Percentiles rank a stretch among this genome's conserved stretches.
These are phyloP conservation scores for Chironomus tentans DNA, from an alignment of 2,888 invertebrate genomes.

Conservation along the genomic window DNA sequence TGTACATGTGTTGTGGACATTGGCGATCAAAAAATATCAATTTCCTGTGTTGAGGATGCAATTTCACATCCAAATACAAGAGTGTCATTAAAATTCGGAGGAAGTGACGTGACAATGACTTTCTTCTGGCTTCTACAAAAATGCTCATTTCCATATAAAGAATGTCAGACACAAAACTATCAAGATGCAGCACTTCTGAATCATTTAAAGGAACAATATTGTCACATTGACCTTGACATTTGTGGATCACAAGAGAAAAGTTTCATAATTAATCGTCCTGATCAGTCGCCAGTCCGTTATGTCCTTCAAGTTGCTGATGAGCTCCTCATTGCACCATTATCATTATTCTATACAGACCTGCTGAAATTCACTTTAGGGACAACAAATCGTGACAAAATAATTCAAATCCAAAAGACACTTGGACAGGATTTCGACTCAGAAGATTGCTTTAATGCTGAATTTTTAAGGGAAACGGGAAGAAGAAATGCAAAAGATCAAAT, in stretches of 20 bases:
- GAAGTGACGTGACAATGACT: slow-evolving; percentile 83
- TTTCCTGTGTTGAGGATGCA: slow-evolving; percentile 94
- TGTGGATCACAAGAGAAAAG: slow-evolving; percentile 80
- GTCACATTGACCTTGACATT: slow-evolving; percentile 82
- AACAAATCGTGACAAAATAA: slow-evolving; percentile 60
- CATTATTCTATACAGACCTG: slow-evolving; percentile 80
- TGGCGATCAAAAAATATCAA: slow-evolving; percentile 90
- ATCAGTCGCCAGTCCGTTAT: slow-evolving; percentile 57
- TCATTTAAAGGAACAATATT: slow-evolving; percentile 79
- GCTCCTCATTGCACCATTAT: slow-evolving; percentile 81
- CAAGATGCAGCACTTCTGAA: slow-evolving; percentile 71
- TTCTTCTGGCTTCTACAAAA: slow-evolving; percentile 82
- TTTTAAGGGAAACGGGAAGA: slow-evolving; percentile 77
- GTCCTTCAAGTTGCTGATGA: slow-evolving; percentile 71
- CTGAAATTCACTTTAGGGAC: slow-evolving; percentile 51
- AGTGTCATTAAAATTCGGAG: slow-evolving; percentile 76
- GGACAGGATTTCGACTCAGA: slow-evolving; percentile 70
- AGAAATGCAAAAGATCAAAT: slow-evolving; percentile 35
- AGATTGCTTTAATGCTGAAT: slow-evolving; percentile 90
- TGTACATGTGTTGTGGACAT: slow-evolving; percentile 92
- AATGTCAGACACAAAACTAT: slow-evolving; percentile 62
- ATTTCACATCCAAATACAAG: slow-evolving; percentile 83
- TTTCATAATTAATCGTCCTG: slow-evolving; percentile 64
- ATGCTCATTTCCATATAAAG: slow-evolving; percentile 82
- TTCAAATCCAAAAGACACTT: slow-evolving; percentile 59